These are phyloP conservation scores for Drosophila anomalipes DNA, from an alignment of 2,888 invertebrate genomes.

Conservation along the genomic window DNA sequence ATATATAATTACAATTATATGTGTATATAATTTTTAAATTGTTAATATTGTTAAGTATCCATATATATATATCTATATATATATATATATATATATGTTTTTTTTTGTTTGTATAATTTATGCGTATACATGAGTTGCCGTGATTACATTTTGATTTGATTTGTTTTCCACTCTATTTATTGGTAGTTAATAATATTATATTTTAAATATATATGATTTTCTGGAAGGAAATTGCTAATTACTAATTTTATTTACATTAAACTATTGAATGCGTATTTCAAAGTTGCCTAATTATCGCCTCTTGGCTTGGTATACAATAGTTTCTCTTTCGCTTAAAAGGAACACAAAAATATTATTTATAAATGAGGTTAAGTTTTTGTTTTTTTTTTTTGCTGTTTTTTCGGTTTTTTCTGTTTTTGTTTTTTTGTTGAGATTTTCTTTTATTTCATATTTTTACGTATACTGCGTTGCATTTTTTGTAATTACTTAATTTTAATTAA, in stretches of 20 bases:
- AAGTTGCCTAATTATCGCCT: slow-evolving; percentile 25
- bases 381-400: slow-evolving; percentile 19
- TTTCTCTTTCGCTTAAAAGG: slow-evolving; percentile 1
- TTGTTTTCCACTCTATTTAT: slow-evolving; percentile 39
- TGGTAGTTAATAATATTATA: slow-evolving; percentile 25
- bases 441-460: slow-evolving; percentile 69
- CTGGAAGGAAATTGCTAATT: slow-evolving; percentile 70
- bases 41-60: slow-evolving; percentile 21
- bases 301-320: slow-evolving; percentile 44
- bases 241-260: slow-evolving; percentile 63
- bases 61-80: slow-evolving; percentile 18
- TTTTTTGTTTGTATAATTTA: slow-evolving; percentile 47
- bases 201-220: slow-evolving; percentile 20
- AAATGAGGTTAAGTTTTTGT: slow-evolving; percentile 58
- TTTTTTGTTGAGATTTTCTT: slow-evolving; percentile 22
- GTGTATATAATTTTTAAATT: slow-evolving; percentile 16
- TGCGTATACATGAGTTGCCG: slow-evolving; percentile 76
- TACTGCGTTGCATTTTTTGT: slow-evolving; percentile 78
- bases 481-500: slow-evolving; percentile 54
- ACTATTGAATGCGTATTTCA: slow-evolving; percentile 23
- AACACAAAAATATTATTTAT: slow-evolving; percentile 34
- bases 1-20: slow-evolving; percentile 35
- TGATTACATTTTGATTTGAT: slow-evolving; percentile 66
- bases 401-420: slow-evolving; percentile 14
- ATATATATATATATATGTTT: slow-evolving; percentile 24